Evolutionary conservation across 1,140 invertebrate species (phyloP).

Genomic region (Mycetomoellerius zeteki): DNA sequence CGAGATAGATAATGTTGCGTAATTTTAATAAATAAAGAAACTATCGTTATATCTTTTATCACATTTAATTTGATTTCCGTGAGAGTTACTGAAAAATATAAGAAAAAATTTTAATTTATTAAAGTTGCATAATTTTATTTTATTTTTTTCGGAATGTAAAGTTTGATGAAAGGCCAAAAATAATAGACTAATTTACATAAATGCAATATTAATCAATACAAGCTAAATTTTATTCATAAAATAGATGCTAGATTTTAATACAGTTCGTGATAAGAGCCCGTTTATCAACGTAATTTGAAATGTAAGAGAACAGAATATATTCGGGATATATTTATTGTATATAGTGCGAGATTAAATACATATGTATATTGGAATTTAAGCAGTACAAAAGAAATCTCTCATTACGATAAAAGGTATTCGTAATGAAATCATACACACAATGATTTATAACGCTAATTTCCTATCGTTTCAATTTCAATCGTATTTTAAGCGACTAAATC

Average conservation of each 20-base stretch:
- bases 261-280: neutral
- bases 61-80: neutral
- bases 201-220: neutral
- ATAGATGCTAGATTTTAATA: neutral
- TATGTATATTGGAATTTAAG: neutral
- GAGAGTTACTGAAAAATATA: neutral
- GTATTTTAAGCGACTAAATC: slow-evolving; percentile 4
- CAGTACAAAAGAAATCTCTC: neutral
- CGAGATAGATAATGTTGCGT: neutral
- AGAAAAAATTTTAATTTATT: neutral
- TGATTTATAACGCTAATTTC: slow-evolving; percentile 2
- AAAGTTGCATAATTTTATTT: neutral
- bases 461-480: slow-evolving; percentile 13
- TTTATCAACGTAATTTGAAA: slow-evolving; percentile 11
- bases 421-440: neutral
- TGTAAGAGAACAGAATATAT: neutral
- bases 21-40: neutral
- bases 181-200: slow-evolving; percentile 2
- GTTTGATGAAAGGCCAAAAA: neutral
- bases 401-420: neutral
- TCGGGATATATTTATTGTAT: neutral
- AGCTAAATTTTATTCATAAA: neutral
- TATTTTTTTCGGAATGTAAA: neutral
- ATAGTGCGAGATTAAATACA: neutral
- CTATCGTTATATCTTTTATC: neutral